Evolutionary conservation across 1,140 invertebrate genomes (phyloP).

Genomic region (Pogonognathellus flavescens): DNA sequence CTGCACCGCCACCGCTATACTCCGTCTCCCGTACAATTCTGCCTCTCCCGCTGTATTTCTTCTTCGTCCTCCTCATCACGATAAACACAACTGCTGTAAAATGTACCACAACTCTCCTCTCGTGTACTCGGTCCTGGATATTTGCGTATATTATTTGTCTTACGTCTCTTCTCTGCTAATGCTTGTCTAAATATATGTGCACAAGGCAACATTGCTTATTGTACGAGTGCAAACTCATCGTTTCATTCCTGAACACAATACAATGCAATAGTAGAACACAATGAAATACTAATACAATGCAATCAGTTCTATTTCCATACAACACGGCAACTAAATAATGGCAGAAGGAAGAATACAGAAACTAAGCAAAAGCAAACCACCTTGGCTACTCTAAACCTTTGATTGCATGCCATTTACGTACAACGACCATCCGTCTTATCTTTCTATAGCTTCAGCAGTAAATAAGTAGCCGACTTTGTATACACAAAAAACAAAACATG

Average conservation of each 20-base stretch:
- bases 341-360: not conserved
- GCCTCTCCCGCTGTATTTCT: too few relatives aligned
- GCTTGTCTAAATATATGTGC: too few relatives aligned
- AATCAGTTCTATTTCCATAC: conserved; percentile 42
- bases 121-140: not conserved
- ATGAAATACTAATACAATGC: conserved; percentile 35
- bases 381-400: not conserved
- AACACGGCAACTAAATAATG: conserved; percentile 12
- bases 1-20: not conserved
- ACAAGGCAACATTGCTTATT: not conserved
- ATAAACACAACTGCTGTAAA: too few relatives aligned
- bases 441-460: not conserved
- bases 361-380: not conserved
- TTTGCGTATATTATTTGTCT: not conserved
- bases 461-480: not conserved
- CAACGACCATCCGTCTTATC: conserved; percentile 14
- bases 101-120: not conserved
- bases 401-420: conserved; percentile 20
- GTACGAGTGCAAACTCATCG: not conserved
- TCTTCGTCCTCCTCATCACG: too few relatives aligned
- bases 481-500: conserved; percentile 40
- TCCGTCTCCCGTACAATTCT: not conserved
- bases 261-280: not conserved
- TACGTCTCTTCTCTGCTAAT: not conserved
- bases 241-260: conserved; percentile 30